These are phyloP conservation scores for Sus cebifrons DNA, from an alignment of 2,797 vertebrate species.

Conservation along the genomic window DNA sequence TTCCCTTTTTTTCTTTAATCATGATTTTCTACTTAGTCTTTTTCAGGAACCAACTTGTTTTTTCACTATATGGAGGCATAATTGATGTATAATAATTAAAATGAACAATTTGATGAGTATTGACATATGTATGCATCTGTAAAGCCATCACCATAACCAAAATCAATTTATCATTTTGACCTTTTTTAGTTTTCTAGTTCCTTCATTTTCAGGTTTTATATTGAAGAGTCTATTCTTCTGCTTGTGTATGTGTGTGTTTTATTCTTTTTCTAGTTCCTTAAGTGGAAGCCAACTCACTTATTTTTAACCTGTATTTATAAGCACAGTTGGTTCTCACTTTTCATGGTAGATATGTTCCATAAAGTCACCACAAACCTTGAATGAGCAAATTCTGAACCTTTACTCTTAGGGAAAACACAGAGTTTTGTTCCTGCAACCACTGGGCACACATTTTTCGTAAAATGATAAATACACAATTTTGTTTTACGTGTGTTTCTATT, in stretches of 20 bases:
- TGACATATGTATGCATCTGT: not conserved
- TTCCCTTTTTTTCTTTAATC: conserved; percentile 9
- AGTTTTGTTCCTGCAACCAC: not conserved
- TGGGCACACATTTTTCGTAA: not conserved
- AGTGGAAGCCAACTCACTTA: not conserved
- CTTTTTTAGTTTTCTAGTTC: not conserved
- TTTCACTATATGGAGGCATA: not conserved
- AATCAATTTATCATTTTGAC: not conserved
- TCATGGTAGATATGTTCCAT: not conserved
- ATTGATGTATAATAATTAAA: not conserved
- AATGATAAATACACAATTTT: not conserved
- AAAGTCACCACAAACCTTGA: not conserved
- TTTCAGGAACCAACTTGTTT: not conserved
- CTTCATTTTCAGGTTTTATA: conserved; percentile 21
- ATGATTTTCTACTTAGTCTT: not conserved
- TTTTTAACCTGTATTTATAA: not conserved
- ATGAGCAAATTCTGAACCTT: not conserved
- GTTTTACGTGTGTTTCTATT: conserved; percentile 25
- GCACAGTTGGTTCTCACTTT: not conserved
- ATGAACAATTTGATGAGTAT: not conserved
- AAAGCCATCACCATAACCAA: not conserved
- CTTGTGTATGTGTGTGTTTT: not conserved
- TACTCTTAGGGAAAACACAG: not conserved
- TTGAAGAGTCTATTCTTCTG: not conserved
- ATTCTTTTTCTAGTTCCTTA: not conserved